Evolutionary conservation across 2,797 vertebrate genomes (phyloP).

Genomic region (Enteromius anoplus): DNA sequence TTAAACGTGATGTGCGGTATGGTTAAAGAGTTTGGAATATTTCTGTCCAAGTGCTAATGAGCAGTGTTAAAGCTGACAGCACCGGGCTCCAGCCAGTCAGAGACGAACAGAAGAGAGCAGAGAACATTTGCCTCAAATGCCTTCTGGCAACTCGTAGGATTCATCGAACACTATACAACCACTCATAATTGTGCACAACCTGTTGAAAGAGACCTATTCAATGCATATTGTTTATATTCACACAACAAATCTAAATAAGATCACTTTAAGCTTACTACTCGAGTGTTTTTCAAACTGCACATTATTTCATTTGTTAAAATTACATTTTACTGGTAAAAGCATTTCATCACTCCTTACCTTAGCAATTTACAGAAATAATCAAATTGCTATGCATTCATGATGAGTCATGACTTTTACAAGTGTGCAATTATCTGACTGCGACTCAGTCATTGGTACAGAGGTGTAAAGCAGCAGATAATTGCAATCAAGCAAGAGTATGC

Average conservation of each 20-base stretch:
- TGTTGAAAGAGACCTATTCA: slow-evolving; percentile 3
- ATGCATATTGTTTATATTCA: background rate
- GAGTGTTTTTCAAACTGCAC: background rate
- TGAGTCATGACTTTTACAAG: background rate
- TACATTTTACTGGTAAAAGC: background rate
- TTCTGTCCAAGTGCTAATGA: slow-evolving; percentile 28
- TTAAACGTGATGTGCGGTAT: background rate
- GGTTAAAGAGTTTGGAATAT: slow-evolving; percentile 16
- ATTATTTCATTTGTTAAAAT: background rate
- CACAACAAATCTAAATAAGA: background rate
- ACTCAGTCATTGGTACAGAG: background rate
- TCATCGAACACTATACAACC: background rate
- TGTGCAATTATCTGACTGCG: slow-evolving; percentile 31
- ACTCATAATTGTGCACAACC: background rate
- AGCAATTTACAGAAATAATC: background rate
- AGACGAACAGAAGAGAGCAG: background rate
- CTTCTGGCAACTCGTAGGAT: slow-evolving; percentile 17
- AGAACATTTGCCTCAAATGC: background rate
- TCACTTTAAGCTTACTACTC: background rate
- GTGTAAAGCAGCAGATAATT: background rate
- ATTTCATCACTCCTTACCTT: background rate
- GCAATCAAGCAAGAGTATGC: background rate
- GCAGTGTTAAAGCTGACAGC: background rate
- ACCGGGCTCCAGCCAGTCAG: background rate
- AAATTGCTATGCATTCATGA: background rate